phyloP scores from a whole-genome alignment of 2,888 invertebrate species.

The Machimus rusticus region DNA sequence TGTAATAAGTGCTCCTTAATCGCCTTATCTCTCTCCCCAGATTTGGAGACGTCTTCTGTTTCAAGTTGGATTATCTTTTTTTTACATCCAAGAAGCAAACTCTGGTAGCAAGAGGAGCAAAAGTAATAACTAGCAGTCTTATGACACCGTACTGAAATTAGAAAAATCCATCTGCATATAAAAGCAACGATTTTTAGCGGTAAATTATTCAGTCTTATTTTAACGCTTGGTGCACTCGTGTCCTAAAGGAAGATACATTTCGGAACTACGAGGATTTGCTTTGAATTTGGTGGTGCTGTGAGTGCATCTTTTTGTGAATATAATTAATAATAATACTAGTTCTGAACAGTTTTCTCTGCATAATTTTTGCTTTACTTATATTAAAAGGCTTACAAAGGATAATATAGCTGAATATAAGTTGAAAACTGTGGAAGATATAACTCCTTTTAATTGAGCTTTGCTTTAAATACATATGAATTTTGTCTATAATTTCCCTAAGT shows the following conservation, averaged over 20 bases:
- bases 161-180: slow-evolving; percentile 42
- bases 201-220: slow-evolving; percentile 47
- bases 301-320: background rate
- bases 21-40: slow-evolving; percentile 3
- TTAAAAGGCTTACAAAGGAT: background rate
- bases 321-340: background rate
- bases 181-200: slow-evolving; percentile 46
- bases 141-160: background rate
- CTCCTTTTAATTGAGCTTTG: background rate
- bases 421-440: background rate
- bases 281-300: background rate
- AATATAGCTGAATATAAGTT: background rate
- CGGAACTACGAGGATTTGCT: background rate
- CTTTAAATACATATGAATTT: background rate
- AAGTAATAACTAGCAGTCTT: slow-evolving; percentile 13
- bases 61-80: background rate
- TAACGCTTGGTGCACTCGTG: slow-evolving; percentile 41
- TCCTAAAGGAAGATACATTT: background rate
- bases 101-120: slow-evolving; percentile 1
- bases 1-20: slow-evolving; percentile 1
- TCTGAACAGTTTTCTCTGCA: background rate
- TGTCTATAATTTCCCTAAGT: background rate
- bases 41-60: slow-evolving; percentile 19
- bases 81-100: background rate
- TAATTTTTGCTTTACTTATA: background rate